Base-by-base conservation (phyloP, 2,797 vertebrate genomes). In the Falco novaeseelandiae region DNA sequence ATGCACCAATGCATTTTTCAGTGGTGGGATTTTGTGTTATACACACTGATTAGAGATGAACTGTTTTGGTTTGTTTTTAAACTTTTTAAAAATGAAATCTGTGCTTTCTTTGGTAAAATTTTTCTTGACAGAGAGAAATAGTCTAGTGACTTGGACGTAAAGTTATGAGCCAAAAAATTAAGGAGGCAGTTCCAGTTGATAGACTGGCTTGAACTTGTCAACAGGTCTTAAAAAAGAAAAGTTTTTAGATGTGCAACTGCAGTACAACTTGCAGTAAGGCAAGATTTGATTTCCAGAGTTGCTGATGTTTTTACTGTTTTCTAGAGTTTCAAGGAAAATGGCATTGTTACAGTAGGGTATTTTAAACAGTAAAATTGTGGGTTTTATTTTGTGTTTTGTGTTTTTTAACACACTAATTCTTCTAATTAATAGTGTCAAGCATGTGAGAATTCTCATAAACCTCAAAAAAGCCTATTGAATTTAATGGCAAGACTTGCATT, bases 391-490 rank as follows among this genome's bases (percentile, higher is more conserved):
- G 40, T 65, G 8, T 8, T 15, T 21, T 74, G 40, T 65, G 66
- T 51, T 48, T 44, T 87, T 36, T 11, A 30, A 67, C 54, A 40
- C 6, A 8, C 14, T 79, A 46, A 70, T 93, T 90, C 59, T 36
- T 80, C 70, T 94, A 73, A 79, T 92, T 81, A 91, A 46, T 82
- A 67, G n/a, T 84, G 81, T 90, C 83, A 94, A 89, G 90, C 66
- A 58, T 52, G 57, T 67, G 79, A 86, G 69, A 58, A 88, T 94
- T 61, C 62, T 83, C 72, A 52, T 84, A 86, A 90, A 89, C 36
- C 26, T 70, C 44, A 61, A 55, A 95, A 93, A 91, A 82, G 25
- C 58, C 40, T 36, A 8, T 57, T 95, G 73, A 94, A 70, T 82
- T 38, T 89, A 82, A 59, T 26, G 32, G 78, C 42, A 90, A 87